A percentile compares a stretch with the other conserved stretches of the same genome.
Conservation (phyloP, 2,113 vertebrate genomes). For the Brachionichthys hirsutus region DNA sequence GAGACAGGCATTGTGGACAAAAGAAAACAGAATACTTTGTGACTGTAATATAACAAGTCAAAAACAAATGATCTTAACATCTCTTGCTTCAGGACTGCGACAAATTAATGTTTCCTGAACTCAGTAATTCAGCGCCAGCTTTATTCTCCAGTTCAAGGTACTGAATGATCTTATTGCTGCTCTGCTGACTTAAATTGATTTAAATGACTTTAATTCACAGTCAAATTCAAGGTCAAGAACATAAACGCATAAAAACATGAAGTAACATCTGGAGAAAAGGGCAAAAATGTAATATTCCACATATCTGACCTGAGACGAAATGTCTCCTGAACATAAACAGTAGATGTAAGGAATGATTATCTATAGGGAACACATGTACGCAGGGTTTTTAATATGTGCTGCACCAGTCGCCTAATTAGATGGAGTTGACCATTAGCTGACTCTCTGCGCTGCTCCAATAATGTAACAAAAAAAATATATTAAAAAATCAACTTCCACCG, state of each 20-base stretch:
- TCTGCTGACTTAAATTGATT: background rate
- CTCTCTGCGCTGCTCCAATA: constrained; percentile 12
- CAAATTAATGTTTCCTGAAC: constrained; percentile 13
- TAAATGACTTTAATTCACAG: constrained; percentile 11
- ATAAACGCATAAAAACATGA: background rate
- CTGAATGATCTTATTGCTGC: constrained; percentile 1
- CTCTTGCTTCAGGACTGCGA: constrained; percentile 9
- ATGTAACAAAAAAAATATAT: constrained; percentile 17
- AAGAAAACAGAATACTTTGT: constrained; percentile 9
- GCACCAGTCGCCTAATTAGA: constrained; percentile 19
- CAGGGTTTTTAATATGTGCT: background rate
- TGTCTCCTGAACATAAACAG: background rate
- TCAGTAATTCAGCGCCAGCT: constrained; percentile 7
- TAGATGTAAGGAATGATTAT: background rate
- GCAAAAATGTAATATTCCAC: background rate
- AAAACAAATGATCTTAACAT: no score
- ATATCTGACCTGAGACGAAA: background rate
- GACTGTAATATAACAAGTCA: background rate
- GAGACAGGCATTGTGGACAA: no score
- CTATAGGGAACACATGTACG: background rate
- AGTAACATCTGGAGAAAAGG: background rate
- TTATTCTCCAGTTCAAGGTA: background rate
- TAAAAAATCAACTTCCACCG: constrained; percentile 17
- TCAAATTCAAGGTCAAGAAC: constrained; percentile 16
- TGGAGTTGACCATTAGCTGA: constrained; percentile 20